Conservation (phyloP, 2,888 invertebrate species). For the Diarsia brunnea region DNA sequence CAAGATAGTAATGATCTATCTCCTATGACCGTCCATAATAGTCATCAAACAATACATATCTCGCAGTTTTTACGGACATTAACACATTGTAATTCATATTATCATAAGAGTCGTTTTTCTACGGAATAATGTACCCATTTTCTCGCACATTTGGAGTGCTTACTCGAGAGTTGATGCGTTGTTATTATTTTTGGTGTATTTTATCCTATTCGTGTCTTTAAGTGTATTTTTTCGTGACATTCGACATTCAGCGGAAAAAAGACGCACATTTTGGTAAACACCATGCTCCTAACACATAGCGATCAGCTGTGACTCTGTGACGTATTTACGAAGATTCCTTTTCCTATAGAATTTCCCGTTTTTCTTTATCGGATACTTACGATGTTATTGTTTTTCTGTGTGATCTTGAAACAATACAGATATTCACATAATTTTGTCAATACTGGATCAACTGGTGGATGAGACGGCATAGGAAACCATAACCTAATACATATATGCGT, state of each 20-base stretch:
- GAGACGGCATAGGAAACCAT: background rate
- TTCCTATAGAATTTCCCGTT: background rate
- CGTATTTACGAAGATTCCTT: background rate
- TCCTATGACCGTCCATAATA: background rate
- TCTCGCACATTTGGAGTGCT: conserved; percentile 8
- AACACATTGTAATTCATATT: background rate
- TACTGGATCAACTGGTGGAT: no score
- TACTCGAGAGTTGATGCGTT: conserved; percentile 1
- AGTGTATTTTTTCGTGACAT: conserved; percentile 1
- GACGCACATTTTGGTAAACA: background rate
- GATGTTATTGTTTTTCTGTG: conserved; percentile 15
- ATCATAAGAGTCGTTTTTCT: background rate
- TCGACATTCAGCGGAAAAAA: conserved; percentile 12
- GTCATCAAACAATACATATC: background rate
- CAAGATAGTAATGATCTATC: background rate
- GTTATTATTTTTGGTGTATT: conserved; percentile 11
- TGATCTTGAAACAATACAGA: conserved; percentile 12
- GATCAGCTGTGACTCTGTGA: background rate
- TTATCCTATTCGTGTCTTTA: conserved; percentile 8
- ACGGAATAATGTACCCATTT: background rate
- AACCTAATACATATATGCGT: no score
- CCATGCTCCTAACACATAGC: background rate
- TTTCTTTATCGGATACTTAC: background rate
- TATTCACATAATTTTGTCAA: conserved; percentile 8
- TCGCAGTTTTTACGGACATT: background rate